Conservation (phyloP, 2,888 invertebrate genomes). For the Chesias legatella region DNA sequence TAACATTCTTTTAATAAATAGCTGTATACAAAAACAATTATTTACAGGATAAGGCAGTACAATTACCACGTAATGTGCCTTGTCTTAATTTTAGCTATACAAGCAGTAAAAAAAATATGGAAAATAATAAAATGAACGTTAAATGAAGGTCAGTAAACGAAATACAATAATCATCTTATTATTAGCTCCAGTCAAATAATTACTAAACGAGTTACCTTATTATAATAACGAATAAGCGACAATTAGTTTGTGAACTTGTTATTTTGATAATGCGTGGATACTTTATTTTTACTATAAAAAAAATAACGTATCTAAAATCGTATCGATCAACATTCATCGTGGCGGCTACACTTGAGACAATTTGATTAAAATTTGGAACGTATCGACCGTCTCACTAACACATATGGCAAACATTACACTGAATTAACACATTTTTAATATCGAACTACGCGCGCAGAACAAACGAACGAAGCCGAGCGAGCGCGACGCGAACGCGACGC, state of each 20-base stretch:
- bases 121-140: constrained; percentile 63
- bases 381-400: constrained; percentile 73
- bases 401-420: constrained; percentile 71
- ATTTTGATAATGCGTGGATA: constrained; percentile 49
- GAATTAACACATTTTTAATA: constrained; percentile 34
- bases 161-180: constrained; percentile 53
- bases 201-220: constrained; percentile 70
- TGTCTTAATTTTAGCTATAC: constrained; percentile 74
- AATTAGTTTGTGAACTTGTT: constrained; percentile 79
- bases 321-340: constrained; percentile 44
- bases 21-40: constrained; percentile 82
- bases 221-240: constrained; percentile 68
- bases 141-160: constrained; percentile 62
- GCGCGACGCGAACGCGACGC: not conserved
- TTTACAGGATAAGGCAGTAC: constrained; percentile 80
- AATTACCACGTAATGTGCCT: constrained; percentile 77
- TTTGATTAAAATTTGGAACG: constrained; percentile 55
- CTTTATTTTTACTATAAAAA: constrained; percentile 43
- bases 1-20: constrained; percentile 80
- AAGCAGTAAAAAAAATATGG: constrained; percentile 73
- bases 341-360: constrained; percentile 52
- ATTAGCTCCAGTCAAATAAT: constrained; percentile 73
- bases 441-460: constrained; percentile 36
- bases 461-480: constrained; percentile 29
- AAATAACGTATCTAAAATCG: constrained; percentile 39